Conservation (phyloP, 2,888 invertebrate species). For the Nomada lathburiana region DNA sequence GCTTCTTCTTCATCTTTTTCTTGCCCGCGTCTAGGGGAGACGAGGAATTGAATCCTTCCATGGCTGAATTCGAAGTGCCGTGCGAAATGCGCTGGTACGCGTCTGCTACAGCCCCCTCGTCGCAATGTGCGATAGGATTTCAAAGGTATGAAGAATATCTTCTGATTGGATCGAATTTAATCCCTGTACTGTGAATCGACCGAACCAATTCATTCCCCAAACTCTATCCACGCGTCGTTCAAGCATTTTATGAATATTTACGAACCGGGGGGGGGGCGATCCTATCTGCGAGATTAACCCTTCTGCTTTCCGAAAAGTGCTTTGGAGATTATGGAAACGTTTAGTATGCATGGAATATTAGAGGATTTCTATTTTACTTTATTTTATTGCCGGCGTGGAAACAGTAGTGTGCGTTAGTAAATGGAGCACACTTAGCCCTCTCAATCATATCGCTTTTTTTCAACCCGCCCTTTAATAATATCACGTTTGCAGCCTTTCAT, state of each 20-base stretch:
- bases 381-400: too few species aligned
- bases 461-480: too few species aligned
- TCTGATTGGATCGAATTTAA: constrained; percentile 58
- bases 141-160: constrained; percentile 53
- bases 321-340: background rate
- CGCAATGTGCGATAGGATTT: constrained; percentile 47
- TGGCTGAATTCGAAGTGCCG: constrained; percentile 37
- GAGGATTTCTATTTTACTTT: too few species aligned
- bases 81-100: constrained; percentile 48
- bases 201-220: background rate
- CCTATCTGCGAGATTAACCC: background rate
- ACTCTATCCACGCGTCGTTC: background rate
- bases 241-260: constrained; percentile 23
- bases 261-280: background rate
- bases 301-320: background rate
- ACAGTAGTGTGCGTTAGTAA: too few species aligned
- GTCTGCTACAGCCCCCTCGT: constrained; percentile 16
- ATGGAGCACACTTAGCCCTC: too few species aligned
- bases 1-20: constrained; percentile 19
- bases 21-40: constrained; percentile 20
- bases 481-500: background rate
- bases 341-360: background rate
- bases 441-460: too few species aligned
- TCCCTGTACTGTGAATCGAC: constrained; percentile 11
- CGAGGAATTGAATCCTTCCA: constrained; percentile 59